Percentiles rank a stretch among this genome's conserved stretches.
phyloP scores from a whole-genome alignment of 1,140 invertebrate genomes.

The Hestina assimilis region DNA sequence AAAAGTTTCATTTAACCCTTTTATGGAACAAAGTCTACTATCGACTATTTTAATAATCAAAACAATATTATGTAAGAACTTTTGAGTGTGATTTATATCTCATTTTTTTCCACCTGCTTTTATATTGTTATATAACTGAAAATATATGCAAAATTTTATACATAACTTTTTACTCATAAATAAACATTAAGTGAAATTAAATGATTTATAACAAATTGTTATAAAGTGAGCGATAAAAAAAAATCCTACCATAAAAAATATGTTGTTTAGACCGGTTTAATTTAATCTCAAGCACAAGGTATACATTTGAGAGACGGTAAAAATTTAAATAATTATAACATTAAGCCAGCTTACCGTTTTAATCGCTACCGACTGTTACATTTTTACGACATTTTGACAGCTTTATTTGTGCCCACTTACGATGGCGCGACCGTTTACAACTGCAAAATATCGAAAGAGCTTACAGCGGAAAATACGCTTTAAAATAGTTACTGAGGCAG shows the following conservation, averaged over 20 bases:
- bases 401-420: constrained; percentile 22
- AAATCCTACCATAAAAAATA: not conserved
- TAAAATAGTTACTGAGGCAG: not conserved
- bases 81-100: no score
- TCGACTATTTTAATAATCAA: no score
- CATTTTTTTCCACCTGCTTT: no score
- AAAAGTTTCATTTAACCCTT: no score
- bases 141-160: not conserved
- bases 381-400: constrained; percentile 26
- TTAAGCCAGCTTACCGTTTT: constrained; percentile 20
- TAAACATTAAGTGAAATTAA: not conserved
- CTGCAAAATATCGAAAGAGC: constrained; percentile 1
- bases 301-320: not conserved
- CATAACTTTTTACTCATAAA: not conserved
- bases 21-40: no score
- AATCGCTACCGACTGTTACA: constrained; percentile 22
- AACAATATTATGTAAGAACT: no score
- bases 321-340: constrained; percentile 26
- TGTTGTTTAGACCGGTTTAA: constrained; percentile 6
- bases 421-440: constrained; percentile 14
- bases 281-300: constrained; percentile 5
- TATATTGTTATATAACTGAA: not conserved
- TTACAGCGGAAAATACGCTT: not conserved
- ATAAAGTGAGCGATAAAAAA: not conserved
- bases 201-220: not conserved